These are phyloP conservation scores for Muraenolepis orangiensis DNA, from an alignment of 2,797 vertebrate genomes.

Conservation along the genomic window DNA sequence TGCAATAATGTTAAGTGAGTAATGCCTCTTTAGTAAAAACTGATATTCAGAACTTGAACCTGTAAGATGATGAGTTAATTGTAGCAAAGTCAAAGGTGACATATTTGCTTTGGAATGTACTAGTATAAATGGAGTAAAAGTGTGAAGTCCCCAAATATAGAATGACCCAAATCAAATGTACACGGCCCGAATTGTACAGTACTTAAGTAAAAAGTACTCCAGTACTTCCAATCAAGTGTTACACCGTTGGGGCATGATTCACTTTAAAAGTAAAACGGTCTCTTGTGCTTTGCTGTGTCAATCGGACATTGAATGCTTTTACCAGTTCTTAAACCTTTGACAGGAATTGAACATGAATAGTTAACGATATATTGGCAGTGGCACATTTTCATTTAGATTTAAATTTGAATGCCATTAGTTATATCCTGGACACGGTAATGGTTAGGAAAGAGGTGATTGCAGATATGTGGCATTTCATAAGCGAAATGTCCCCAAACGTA, in stretches of 20 bases:
- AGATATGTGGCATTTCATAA: neutral
- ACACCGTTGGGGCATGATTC: neutral
- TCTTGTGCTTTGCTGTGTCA: neutral
- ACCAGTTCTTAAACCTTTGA: neutral
- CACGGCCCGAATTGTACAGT: neutral
- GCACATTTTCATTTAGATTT: neutral
- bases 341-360: neutral
- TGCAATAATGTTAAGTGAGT: neutral
- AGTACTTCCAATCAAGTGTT: neutral
- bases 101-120: neutral
- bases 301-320: neutral
- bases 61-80: neutral
- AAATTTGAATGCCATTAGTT: neutral
- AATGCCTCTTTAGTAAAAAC: neutral
- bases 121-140: neutral
- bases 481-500: neutral
- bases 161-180: neutral
- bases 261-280: neutral
- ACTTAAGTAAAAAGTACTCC: neutral
- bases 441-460: neutral
- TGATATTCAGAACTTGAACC: neutral
- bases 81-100: neutral
- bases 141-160: neutral
- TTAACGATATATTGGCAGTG: neutral
- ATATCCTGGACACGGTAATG: neutral